Base-by-base conservation (phyloP, 2,888 invertebrate species). In the Drosophila kuntzei region DNA sequence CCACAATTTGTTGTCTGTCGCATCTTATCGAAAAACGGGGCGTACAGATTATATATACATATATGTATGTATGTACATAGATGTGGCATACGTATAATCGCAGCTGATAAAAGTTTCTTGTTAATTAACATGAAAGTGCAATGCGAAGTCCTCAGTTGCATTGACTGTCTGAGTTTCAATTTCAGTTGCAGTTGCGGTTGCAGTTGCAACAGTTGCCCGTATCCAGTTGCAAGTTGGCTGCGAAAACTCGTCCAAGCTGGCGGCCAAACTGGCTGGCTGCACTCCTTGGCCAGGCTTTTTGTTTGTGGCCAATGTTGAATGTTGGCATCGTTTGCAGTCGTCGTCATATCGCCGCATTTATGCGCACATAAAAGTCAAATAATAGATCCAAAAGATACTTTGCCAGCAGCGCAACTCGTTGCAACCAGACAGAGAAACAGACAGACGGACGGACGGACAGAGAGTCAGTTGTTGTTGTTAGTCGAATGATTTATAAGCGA, bases 291-390 rank as follows among this genome's bases (percentile, higher is more conserved):
- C 61, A 46, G 61, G 34, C 69, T 18, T 49, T 60, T 66, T 49
- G 46, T 50, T 61, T 61, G 27, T 54, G 39, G 39, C 49, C 54
- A 53, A 63, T 25, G 46, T 39, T 61, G 61, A 44, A 61, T 54
- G 71, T 60, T 65, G 59, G 70, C 78, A 75, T 57, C 70, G 75
- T 51, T 70, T 50, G 55, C 61, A 51, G 70, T 80, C 73, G 76
- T 76, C 88, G 79, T 83, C 83, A 88, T 86, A 88, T 83, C 75
- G 87, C 65, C 89, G 83, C 89, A 89, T 89, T 89, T 86, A 86
- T 89, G 86, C 83, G 80, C 89, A 89, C 86, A 89, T 86, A 89
- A 87, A 86, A 89, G 88, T 86, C 89, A 86, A 89, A 89, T 89
- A 89, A 87, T 89, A 89, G 89, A 89, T 89, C 89, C 89, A 84